A percentile compares a stretch with the other conserved stretches of the same genome.
phyloP scores from a whole-genome alignment of 92 coral and sea anemone species.

The Phenganax subtilis region DNA sequence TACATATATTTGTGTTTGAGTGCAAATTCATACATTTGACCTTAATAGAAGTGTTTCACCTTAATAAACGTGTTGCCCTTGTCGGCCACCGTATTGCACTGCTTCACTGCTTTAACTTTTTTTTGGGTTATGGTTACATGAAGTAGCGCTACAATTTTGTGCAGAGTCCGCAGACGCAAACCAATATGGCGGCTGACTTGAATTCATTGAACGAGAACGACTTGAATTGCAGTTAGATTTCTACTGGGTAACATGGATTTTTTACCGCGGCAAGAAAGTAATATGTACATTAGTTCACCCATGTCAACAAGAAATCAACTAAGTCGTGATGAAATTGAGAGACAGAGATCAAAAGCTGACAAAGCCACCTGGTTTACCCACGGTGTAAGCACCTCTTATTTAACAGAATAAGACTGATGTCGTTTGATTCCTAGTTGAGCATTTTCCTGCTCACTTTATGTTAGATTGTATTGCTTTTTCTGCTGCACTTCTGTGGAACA shows the following conservation, averaged over 20 bases:
- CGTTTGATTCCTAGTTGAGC: no score
- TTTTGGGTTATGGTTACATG: no score
- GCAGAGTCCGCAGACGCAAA: no score
- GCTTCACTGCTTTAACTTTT: no score
- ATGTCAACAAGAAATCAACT: constrained; percentile 25
- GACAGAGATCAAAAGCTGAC: constrained; percentile 34
- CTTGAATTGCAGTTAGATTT: neutral
- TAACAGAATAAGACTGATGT: neutral
- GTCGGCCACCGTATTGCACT: no score
- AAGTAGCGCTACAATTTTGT: no score
- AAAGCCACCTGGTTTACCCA: constrained; percentile 76
- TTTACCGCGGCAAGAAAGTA: neutral
- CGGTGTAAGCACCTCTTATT: constrained; percentile 54
- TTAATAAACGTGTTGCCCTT: no score
- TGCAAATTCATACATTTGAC: no score
- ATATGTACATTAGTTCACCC: neutral
- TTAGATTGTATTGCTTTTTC: neutral
- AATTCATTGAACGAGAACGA: neutral
- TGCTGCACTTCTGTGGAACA: neutral
- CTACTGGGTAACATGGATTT: constrained; percentile 9
- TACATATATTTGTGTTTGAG: no score
- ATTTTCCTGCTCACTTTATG: neutral
- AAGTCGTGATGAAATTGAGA: constrained; percentile 6
- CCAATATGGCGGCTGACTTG: constrained; percentile 39
- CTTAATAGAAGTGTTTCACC: no score